Evolutionary conservation across 2,113 vertebrate species (phyloP).

Genomic region (Kobus ellipsiprymnus): DNA sequence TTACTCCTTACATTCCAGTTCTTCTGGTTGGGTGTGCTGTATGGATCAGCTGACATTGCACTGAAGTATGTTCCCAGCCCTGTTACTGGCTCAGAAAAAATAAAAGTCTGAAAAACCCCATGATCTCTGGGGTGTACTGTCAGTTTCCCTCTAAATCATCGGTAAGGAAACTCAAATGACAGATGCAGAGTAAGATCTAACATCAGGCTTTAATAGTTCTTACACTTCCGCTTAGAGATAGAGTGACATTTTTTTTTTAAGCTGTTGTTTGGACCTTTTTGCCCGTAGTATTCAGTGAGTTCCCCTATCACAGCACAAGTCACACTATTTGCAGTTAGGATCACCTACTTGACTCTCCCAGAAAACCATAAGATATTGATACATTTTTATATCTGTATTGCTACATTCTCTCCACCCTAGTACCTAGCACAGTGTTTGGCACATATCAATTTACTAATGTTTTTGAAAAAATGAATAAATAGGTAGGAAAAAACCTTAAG

Average conservation of each 20-base stretch:
- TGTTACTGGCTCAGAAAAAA: slow-evolving; percentile 14
- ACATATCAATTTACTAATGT: not conserved
- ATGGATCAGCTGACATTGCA: not conserved
- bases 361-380: not conserved
- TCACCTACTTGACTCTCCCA: not conserved
- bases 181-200: not conserved
- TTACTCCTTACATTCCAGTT: not conserved
- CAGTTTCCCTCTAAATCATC: not conserved
- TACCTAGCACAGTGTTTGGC: not conserved
- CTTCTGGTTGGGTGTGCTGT: not conserved
- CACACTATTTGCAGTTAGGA: not conserved
- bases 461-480: not conserved
- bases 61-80: not conserved
- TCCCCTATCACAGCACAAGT: not conserved
- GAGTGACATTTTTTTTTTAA: not conserved
- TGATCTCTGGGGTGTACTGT: not conserved
- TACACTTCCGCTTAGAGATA: not conserved
- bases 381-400: not conserved
- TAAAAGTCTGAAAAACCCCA: not conserved
- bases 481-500: not conserved
- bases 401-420: not conserved
- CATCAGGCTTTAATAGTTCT: not conserved
- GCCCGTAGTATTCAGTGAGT: not conserved
- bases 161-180: not conserved
- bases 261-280: not conserved